Evolutionary conservation across 2,888 invertebrate species (phyloP).

Genomic region (Acanthosepion lycidas): DNA sequence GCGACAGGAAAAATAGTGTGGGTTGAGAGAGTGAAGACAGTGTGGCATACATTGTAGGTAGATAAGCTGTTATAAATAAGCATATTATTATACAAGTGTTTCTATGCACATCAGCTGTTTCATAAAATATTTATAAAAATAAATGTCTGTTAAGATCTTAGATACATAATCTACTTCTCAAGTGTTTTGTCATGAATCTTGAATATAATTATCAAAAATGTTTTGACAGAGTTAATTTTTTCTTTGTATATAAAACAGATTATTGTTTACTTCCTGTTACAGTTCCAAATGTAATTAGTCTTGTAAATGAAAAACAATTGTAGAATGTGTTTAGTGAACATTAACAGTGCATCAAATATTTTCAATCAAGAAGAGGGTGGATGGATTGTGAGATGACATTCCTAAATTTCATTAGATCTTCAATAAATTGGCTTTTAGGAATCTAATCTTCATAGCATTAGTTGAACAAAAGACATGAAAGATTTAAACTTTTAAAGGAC

Average conservation of each 20-base stretch:
- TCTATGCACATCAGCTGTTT: not conserved
- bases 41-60: not conserved
- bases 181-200: not conserved
- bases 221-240: too few relatives aligned
- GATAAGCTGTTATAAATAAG: too few relatives aligned
- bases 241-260: too few relatives aligned
- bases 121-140: not conserved
- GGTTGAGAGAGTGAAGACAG: not conserved
- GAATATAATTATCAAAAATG: not conserved
- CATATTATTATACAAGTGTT: not conserved
- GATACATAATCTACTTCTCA: too few relatives aligned
- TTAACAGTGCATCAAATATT: not conserved
- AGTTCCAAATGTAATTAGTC: not conserved
- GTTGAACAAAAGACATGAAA: too few relatives aligned
- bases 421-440: not conserved
- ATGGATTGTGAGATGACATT: not conserved
- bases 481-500: too few relatives aligned
- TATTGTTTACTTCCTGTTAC: not conserved
- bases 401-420: not conserved
- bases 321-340: not conserved
- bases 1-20: not conserved
- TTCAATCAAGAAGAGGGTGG: not conserved
- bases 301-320: not conserved
- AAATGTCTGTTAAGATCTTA: too few relatives aligned
- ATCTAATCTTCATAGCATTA: not conserved